Evolutionary conservation across 2,113 vertebrate genomes (phyloP), one percentile per base, ranked within the genome.

Genomic region (Lampris megalopsis): DNA sequence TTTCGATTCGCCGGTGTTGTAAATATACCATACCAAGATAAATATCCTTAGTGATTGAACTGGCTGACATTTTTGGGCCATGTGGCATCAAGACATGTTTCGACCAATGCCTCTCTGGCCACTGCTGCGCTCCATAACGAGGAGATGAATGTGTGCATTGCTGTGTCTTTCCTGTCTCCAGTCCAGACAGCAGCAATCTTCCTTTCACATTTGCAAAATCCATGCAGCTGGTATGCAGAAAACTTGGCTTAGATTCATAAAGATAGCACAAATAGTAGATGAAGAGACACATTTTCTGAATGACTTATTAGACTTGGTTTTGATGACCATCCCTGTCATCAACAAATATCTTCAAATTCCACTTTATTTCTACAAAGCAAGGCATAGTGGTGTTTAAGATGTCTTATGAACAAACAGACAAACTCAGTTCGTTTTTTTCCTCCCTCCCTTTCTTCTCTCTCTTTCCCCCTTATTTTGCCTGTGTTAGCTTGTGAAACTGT

Each of bases 241-340:
- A 81, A 75, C 75, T 53, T 80, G 72, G 36, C 57, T 70, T 66
- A 52, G 62, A 73, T 78, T 86, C 53, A 82, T 89, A 45, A 86
- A 89, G 86, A 88, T 82, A 85, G 74, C 72, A 89, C 80, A 5
- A 13, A 53, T 68, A 78, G 54, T 86, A 24, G 24, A 63, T 63
- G 58, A 62, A 70, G 73, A 79, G 79, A 84, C n/a, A 59, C 50
- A 76, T 79, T 75, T 64, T 63, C 11, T 36, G 52, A 2, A 73
- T 63, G 52, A 53, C 81, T 88, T 87, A 86, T 86, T 88, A 81
- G 36, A 70, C 62, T 61, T 1, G 35, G 57, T 56, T 42, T 71
- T 1, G 5, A 40, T 79, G 56, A 47, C 9, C 73, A 35, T 86
- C 84, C 24, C 68, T 73, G 47, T 9, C 56, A 81, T 43, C 69